These are phyloP conservation scores for Cherax destructor DNA, from an alignment of 1,140 invertebrate species.

Conservation along the genomic window DNA sequence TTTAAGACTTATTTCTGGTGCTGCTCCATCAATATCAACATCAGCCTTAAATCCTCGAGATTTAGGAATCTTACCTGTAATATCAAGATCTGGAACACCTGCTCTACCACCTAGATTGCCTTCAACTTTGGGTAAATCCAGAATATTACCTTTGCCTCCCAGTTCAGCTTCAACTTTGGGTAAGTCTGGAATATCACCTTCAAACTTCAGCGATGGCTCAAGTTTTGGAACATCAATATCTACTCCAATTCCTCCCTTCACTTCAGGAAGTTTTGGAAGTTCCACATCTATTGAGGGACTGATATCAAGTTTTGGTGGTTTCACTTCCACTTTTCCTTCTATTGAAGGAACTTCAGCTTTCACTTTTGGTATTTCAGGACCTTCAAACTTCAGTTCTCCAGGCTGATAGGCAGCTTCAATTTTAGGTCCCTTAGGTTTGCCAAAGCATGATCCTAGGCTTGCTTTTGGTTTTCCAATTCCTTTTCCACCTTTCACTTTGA, in stretches of 20 bases:
- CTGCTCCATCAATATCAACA: constrained; percentile 4
- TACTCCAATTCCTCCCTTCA: constrained; percentile 29
- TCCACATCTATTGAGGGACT: constrained; percentile 36
- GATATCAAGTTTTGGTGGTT: not conserved
- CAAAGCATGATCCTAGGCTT: constrained; percentile 56
- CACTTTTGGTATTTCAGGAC: constrained; percentile 38
- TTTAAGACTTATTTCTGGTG: constrained; percentile 29
- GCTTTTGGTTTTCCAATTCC: constrained; percentile 27
- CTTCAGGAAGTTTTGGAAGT: constrained; percentile 40
- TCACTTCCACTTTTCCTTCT: constrained; percentile 20
- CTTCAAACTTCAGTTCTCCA: constrained; percentile 22
- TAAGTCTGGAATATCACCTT: constrained; percentile 38
- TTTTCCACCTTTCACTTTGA: constrained; percentile 38
- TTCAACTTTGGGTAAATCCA: constrained; percentile 44
- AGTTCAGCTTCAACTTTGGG: constrained; percentile 36
- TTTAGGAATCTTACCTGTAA: constrained; percentile 17
- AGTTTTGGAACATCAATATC: constrained; percentile 29
- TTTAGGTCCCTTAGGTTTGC: constrained; percentile 45
- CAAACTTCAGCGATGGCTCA: constrained; percentile 32
- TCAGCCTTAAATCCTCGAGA: constrained; percentile 18
- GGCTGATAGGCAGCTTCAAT: constrained; percentile 26
- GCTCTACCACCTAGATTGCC: constrained; percentile 27
- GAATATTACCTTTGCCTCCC: constrained; percentile 35
- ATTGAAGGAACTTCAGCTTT: constrained; percentile 19
- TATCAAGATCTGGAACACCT: constrained; percentile 19